Evolutionary conservation across 1,140 invertebrate species (phyloP).

Genomic region (Caenorhabditis briggsae): DNA sequence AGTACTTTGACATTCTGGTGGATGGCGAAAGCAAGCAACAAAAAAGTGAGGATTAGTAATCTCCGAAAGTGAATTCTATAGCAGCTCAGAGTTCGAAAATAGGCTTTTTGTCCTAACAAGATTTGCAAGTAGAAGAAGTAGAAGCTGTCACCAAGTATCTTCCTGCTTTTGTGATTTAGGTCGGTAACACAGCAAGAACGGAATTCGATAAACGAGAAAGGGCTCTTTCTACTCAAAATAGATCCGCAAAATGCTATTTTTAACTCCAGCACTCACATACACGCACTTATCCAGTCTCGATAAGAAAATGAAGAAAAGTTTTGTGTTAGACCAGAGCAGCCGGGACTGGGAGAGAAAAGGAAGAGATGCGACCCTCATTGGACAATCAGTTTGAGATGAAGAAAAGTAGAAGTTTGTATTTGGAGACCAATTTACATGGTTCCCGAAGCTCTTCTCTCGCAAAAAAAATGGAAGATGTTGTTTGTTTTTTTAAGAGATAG

Average conservation of each 20-base stretch:
- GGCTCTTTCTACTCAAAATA: background rate
- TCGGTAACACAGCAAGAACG: background rate
- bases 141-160: background rate
- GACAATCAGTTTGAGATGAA: background rate
- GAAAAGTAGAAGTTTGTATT: constrained; percentile 24
- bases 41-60: constrained; percentile 18
- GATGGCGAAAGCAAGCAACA: background rate
- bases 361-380: background rate
- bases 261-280: constrained; percentile 1
- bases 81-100: constrained; percentile 26
- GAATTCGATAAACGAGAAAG: constrained; percentile 24
- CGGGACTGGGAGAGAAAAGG: background rate
- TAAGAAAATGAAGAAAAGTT: background rate
- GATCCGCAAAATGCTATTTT: constrained; percentile 27
- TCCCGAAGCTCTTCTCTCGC: background rate
- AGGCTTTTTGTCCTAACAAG: constrained; percentile 34
- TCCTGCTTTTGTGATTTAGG: background rate
- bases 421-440: constrained; percentile 30
- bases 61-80: constrained; percentile 23
- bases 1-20: no score
- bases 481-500: background rate
- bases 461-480: constrained; percentile 13
- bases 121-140: background rate
- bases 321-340: no score
- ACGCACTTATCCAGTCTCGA: constrained; percentile 25